Evolutionary conservation across 2,888 invertebrate genomes (phyloP), one percentile per base, ranked within the genome.

Genomic region (Esperia sulphurella): DNA sequence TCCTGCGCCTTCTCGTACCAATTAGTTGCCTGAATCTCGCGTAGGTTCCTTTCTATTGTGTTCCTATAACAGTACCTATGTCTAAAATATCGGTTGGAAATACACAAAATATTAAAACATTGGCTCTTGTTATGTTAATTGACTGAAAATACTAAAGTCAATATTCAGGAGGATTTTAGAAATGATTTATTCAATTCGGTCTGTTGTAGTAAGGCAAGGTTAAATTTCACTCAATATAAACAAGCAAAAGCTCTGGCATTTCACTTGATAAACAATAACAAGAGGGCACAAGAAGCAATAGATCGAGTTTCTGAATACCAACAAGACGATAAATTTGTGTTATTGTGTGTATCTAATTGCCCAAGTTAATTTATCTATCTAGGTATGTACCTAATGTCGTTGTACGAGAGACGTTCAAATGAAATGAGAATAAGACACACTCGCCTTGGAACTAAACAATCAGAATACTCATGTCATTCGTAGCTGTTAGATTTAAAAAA

Each of bases 191-290:
- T 56, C 62, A 49, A 55, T 58, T 57, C 45, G 1, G 56, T 65
- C 60, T 57, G 54, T 62, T 62, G 56, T 59, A 59, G 48, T 53
- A 50, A 50, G 48, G 55, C 55, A 55, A 61, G 39, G 56, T 54
- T 48, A 50, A 71, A 61, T 71, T 70, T 62, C 52, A 64, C 65
- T 63, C 55, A 66, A 58, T 61, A 61, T 70, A 75, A 78, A 75
- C 68, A 75, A 72, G 59, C 57, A 61, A 63, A 49, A 61, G 69
- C 59, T 68, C 65, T 65, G 51, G 55, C 59, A 54, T 51, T 66
- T 61, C 64, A 59, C 58, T 69, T 56, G 51, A 57, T 68, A 75
- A 77, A 77, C 72, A 76, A 75, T 64, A 57, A 54, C 41, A 54
- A 54, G 10, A 10, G 35, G 35, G 51, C 52, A 49, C 56, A 57